Conservation (phyloP, 2,113 vertebrate genomes). For the Cairina moschata region DNA sequence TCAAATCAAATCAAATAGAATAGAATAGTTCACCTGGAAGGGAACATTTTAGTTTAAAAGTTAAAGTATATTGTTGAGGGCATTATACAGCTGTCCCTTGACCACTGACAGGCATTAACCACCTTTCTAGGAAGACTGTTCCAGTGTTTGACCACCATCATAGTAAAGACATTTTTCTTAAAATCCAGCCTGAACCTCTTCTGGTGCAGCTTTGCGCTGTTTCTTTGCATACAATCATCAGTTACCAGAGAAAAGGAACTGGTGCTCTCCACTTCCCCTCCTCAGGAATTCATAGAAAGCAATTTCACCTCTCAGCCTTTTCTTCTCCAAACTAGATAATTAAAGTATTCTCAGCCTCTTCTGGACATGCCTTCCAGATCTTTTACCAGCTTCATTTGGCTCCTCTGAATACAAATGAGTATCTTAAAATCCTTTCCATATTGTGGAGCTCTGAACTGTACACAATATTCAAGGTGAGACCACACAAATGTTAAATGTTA, state of each 20-base stretch:
- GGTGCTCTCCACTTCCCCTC: neutral
- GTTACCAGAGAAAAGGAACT: neutral
- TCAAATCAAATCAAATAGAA: neutral
- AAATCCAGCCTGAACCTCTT: neutral
- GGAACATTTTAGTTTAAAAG: neutral
- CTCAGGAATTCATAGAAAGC: neutral
- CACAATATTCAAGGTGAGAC: neutral
- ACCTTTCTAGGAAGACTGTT: neutral
- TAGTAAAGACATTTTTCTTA: neutral
- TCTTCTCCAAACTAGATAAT: neutral
- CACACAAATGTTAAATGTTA: neutral
- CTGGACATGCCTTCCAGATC: neutral
- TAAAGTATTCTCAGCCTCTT: neutral
- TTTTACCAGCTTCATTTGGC: neutral
- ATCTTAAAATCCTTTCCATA: no score
- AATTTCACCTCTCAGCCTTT: neutral
- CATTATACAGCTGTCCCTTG: neutral
- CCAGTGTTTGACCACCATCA: neutral
- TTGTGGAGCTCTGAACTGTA: no score
- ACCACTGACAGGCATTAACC: neutral
- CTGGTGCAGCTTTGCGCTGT: neutral
- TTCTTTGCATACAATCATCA: neutral
- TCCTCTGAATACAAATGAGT: neutral
- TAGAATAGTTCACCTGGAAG: neutral
- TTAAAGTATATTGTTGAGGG: neutral